Evolutionary conservation across 2,888 invertebrate genomes (phyloP), one percentile per base, ranked within the genome.

Genomic region (Eristalis tenax): DNA sequence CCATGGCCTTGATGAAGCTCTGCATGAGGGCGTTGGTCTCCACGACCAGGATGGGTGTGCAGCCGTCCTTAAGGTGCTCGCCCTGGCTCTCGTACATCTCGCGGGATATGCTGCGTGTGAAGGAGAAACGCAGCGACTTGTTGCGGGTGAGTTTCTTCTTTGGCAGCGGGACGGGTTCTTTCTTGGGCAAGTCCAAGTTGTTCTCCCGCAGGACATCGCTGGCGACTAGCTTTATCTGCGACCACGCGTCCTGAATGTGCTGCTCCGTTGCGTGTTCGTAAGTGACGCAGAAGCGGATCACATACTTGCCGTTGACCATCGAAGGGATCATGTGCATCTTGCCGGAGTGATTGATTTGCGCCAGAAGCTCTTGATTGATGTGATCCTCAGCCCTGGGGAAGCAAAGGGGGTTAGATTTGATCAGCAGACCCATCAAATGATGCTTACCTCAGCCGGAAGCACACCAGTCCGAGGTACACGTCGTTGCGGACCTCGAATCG

Each of bases 291-390:
- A 98, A 98, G 76, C 97, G 93, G 78, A 96, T 95, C 43, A 96
- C 95, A 91, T 96, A 97, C 91, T 96, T 95, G 69, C 96, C 96
- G 92, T 95, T 95, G 1, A 97, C 95, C 89, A 96, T 94, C 0
- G 97, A 96, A 0, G 97, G 97, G 63, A 97, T 97, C 97, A 98
- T 97, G 92, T 97, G 97, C 73, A 98, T 94, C 90, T 96, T 95
- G 0, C 97, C 97, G 0, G 96, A 96, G 22, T 96, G 96, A 91
- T 98, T 98, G 89, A 98, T 96, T 73, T 95, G 94, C 0, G 97
- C 96, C 76, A 98, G 91, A 6, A 98, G 93, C 81, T 95, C 95
- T 91, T 97, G 96, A 90, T 97, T 98, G 10, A 96, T 92, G 74
- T 94, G 94, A 91, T 98, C 97, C 28, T 94, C 94, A 79, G 95